phyloP scores from a whole-genome alignment of 2,888 invertebrate species.

The Drosophila atripex region DNA sequence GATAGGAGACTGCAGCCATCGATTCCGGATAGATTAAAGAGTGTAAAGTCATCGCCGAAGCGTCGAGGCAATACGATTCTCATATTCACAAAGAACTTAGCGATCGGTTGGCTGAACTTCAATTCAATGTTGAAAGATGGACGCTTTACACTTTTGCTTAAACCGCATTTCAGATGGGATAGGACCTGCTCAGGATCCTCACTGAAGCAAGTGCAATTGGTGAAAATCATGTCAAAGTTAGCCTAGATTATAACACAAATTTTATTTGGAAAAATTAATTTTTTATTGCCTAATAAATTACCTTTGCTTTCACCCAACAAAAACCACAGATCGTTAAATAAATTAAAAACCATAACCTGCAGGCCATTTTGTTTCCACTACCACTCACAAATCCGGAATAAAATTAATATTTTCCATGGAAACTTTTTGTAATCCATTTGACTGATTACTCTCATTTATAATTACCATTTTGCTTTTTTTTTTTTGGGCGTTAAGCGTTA shows the following conservation, averaged over 20 bases:
- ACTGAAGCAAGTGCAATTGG: conserved; percentile 35
- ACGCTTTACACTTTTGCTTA: conserved; percentile 47
- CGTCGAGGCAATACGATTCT: conserved; percentile 41
- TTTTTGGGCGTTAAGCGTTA: conserved; percentile 22
- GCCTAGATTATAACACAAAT: conserved; percentile 5
- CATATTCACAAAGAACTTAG: conserved; percentile 43
- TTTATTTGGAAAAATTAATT: background rate
- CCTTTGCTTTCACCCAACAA: conserved; percentile 17
- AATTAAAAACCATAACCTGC: conserved; percentile 16
- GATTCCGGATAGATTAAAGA: conserved; percentile 47
- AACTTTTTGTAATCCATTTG: conserved; percentile 20
- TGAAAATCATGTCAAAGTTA: conserved; percentile 48
- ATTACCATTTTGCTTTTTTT: conserved; percentile 11
- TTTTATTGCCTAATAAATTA: background rate
- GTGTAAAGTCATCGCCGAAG: conserved; percentile 19
- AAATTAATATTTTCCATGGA: conserved; percentile 10
- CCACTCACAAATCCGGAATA: conserved; percentile 14
- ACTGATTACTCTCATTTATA: conserved; percentile 37
- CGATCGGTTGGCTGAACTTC: conserved; percentile 39
- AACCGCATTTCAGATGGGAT: conserved; percentile 36
- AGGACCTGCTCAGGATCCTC: conserved; percentile 37
- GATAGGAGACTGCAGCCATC: conserved; percentile 56
- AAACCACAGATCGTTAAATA: conserved; percentile 1
- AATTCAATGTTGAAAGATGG: conserved; percentile 52
- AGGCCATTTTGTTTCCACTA: conserved; percentile 18